phyloP scores from a whole-genome alignment of 2,888 invertebrate genomes.

The Platypus cylindrus region DNA sequence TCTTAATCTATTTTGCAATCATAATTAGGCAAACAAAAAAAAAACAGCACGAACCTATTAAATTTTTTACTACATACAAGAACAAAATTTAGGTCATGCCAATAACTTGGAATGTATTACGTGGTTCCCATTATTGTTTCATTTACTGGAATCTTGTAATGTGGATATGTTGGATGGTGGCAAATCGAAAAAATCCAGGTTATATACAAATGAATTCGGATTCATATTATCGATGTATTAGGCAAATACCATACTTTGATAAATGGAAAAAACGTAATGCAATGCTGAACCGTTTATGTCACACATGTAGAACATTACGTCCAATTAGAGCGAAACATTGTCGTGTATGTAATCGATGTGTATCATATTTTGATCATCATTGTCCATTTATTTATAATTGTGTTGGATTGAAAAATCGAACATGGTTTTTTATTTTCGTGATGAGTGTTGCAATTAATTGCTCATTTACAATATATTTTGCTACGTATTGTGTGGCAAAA shows the following conservation, averaged over 20 bases:
- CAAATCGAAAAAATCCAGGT: constrained; percentile 80
- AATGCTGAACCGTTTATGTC: constrained; percentile 71
- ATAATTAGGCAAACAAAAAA: no score
- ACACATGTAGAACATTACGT: constrained; percentile 79
- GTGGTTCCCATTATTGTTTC: constrained; percentile 80
- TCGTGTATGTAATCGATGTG: constrained; percentile 70
- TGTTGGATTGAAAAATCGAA: constrained; percentile 80
- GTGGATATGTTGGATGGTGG: constrained; percentile 88
- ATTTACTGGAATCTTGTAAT: constrained; percentile 82
- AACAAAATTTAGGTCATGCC: constrained; percentile 77
- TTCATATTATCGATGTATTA: constrained; percentile 79
- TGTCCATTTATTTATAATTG: constrained; percentile 94
- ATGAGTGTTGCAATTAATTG: constrained; percentile 80
- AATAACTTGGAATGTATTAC: constrained; percentile 76
- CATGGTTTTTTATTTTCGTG: constrained; percentile 87
- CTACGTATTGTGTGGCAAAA: constrained; percentile 70
- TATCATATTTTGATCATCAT: constrained; percentile 83
- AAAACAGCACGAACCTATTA: no score
- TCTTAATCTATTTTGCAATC: no score
- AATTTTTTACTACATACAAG: no score
- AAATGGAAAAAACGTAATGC: constrained; percentile 83
- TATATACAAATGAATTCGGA: constrained; percentile 82
- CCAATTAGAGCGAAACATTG: constrained; percentile 87
- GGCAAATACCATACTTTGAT: constrained; percentile 85
- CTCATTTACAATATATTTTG: constrained; percentile 77